Base-by-base conservation (phyloP, 2,888 invertebrate genomes). In the Muschampia plurimacula region DNA sequence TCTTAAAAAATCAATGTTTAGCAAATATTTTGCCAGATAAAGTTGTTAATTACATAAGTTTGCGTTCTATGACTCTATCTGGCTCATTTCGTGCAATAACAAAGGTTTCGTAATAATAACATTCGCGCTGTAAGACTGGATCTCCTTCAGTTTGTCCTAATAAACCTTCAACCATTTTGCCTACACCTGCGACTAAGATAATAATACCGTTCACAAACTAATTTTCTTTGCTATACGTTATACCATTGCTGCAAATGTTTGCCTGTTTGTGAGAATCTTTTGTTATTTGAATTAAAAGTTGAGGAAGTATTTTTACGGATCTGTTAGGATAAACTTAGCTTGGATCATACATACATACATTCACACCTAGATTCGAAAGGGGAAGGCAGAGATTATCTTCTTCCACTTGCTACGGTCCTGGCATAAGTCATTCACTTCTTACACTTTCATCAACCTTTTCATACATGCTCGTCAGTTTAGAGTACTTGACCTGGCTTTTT, bases 81-180 rank as follows among this genome's bases (percentile, higher is more conserved):
- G 8, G 8, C 32, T 57, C 57, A 55, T 59, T 70, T 70, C 57
- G 41, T 44, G 32, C 49, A 72, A 71, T 60, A 66, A 71, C 60
- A 71, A 71, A 67, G 66, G 71, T 67, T 72, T 72, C 60, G 71
- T 72, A 66, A 71, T 71, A 66, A 66, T 67, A 72, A 72, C 67
- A 71, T 66, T 66, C 52, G 60, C 46, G 60, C n/a, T 60, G 59
- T 71, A 71, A 66, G 67, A 72, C 67, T 72, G 62, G 67, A 67
- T 72, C 67, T 67, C 66, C 72, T 72, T 67, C 72, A 67, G 52
- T 62, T 44, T 69, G 60, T 66, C 65, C 59, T 71, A 66, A 67
- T 72, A 67, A 71, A 67, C 60, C 66, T 66, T 67, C 52, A 62
- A 72, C 41, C 66, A 41, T 72, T 60, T 72, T 72, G 71, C 52